Evolutionary conservation across 2,888 invertebrate species (phyloP), one percentile per base, ranked within the genome.

Genomic region (Drosophila infuscata): DNA sequence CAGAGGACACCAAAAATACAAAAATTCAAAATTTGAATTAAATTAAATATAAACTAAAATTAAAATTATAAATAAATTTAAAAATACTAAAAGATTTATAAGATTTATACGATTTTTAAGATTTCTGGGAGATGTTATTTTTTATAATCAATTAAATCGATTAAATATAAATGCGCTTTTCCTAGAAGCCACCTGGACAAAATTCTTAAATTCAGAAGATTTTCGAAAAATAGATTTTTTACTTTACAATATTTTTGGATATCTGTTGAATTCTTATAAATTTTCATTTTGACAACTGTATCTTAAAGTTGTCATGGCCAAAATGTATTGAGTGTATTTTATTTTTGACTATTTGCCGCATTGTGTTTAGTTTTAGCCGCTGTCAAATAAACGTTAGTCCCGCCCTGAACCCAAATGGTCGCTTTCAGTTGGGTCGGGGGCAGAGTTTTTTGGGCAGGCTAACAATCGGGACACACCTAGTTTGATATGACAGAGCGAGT

Each of bases 391-490:
- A 4, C 43, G 29, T 25, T 12, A 29, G 60, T 46, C 41, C 61
- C 46, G 52, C 57, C 70, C 58, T 29, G 32, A 33, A 12, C 4
- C 9, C n/a, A 48, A 43, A 70, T 46, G 30, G 25, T 4, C 46
- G 32, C 17, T 60, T 54, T 8, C 2, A 58, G 33, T 58, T 25
- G 70, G 76, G 48, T 53, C 62, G 30, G 38, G 56, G 53, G 35
- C 43, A 46, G 49, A 15, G 38, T 38, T 56, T 56, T n/a, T 38
- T 17, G 58, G 11, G 15, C n/a, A 17, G 29, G 29, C 25, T 36
- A 70, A 59, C 59, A 56, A 71, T 46, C 29, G 30, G 33, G 20
- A 66, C 80, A 78, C 78, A 76, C 78, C 78, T 60, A 54, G 59
- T 25, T 54, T 35, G 52, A 33, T 51, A 74, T 67, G 73, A 73